Evolutionary conservation across 2,797 vertebrate species (phyloP).

Genomic region (Sparus aurata): DNA sequence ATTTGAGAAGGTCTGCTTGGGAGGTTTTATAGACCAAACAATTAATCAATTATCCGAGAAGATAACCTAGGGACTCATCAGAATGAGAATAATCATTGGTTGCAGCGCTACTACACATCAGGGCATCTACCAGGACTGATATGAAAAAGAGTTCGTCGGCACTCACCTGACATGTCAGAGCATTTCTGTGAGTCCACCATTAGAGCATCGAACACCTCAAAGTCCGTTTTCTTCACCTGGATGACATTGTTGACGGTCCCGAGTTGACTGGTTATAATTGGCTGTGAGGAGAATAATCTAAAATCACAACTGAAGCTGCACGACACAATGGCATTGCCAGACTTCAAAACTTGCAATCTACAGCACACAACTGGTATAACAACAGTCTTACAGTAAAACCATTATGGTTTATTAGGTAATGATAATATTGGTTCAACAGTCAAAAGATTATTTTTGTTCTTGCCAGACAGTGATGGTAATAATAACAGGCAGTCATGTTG

Average conservation of each 20-base stretch:
- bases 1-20: no score
- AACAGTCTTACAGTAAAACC: no score
- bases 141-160: background rate
- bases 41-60: no score
- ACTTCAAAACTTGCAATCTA: no score
- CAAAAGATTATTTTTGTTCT: no score
- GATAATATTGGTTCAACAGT: no score
- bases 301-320: background rate
- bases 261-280: conserved; percentile 94
- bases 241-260: conserved; percentile 98
- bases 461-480: no score
- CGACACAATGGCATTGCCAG: background rate
- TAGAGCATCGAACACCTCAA: conserved; percentile 98
- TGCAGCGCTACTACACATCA: background rate
- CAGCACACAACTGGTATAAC: no score
- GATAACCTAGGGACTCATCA: no score
- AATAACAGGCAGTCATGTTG: background rate
- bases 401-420: no score
- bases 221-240: conserved; percentile 99
- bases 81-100: no score
- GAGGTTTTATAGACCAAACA: no score
- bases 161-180: conserved; percentile 95
- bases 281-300: conserved; percentile 79
- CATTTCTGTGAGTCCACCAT: conserved; percentile 99
- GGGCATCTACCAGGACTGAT: background rate